Base-by-base conservation (phyloP, 2,888 invertebrate genomes). In the Leptogaster cylindrica region DNA sequence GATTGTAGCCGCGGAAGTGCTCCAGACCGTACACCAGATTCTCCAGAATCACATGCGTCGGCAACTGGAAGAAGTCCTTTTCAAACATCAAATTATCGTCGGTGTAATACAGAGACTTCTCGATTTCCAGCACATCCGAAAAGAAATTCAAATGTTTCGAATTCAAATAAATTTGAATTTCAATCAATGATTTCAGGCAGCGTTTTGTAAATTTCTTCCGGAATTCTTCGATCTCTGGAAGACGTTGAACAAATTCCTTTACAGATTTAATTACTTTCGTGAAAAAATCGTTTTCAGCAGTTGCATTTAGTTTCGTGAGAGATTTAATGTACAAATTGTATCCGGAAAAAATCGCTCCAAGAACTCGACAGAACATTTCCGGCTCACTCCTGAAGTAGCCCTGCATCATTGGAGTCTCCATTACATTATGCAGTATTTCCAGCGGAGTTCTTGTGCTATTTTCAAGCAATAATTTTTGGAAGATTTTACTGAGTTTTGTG, bases 391-490 rank as follows among this genome's bases (percentile, higher is more conserved):
- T 73, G 61, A 75, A 73, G 0, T 74, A 71, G 69, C 77, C 77
- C 68, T 80, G 80, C 5, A 79, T 66, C 14, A 76, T 67, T 67
- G 77, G 77, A 31, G 75, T 74, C 55, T 75, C 75, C 0, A 25
- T 18, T 12, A 44, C 18, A 2, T 12, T 10, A 14, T 20, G 10
- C 6, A 61, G 12, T 7, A 61, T 12, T 18, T 61, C 61, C 3
- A 44, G 14, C 12, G 44, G n/a, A n/a, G n/a, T 8, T n/a, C 2
- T 20, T 2, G 44, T 23, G 14, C 4, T 61, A 5, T 16, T n/a
- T 25, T 27, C 12, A n/a, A n/a, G n/a, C n/a, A n/a, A n/a, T n/a
- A n/a, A n/a, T n/a, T n/a, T n/a, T n/a, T n/a, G n/a, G n/a, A n/a
- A n/a, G n/a, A n/a, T n/a, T n/a, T n/a, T n/a, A n/a, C n/a, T n/a